A percentile compares a stretch with the other conserved stretches of the same genome.
Evolutionary conservation across 1,140 invertebrate genomes (phyloP).

Genomic region (Teleogryllus occipitalis): DNA sequence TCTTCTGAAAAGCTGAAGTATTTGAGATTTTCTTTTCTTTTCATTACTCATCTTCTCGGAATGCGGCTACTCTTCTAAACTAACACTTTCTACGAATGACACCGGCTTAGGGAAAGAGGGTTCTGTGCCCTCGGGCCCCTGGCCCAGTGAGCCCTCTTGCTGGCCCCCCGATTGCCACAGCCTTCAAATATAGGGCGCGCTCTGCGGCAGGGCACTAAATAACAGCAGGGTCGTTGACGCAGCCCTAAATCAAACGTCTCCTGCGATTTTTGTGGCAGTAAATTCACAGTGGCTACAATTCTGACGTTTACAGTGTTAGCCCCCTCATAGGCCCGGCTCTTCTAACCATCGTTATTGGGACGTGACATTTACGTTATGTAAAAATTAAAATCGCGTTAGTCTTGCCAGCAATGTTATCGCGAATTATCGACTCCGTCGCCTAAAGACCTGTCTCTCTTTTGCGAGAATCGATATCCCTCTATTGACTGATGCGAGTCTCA

Average conservation of each 20-base stretch:
- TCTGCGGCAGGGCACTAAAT: background rate
- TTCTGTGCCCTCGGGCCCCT: too few relatives aligned
- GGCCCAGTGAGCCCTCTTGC: too few relatives aligned
- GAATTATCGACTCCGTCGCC: background rate
- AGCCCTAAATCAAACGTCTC: background rate
- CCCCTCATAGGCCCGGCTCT: background rate
- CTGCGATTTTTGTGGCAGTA: conserved; percentile 3
- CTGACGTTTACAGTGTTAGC: conserved; percentile 1
- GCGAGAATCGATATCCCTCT: too few relatives aligned
- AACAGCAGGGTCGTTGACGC: background rate
- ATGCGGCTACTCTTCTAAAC: too few relatives aligned
- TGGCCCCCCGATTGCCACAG: too few relatives aligned
- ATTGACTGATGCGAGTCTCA: too few relatives aligned
- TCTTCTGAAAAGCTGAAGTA: too few relatives aligned
- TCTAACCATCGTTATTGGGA: background rate
- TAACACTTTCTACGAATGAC: too few relatives aligned
- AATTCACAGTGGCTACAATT: background rate
- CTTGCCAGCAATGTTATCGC: background rate
- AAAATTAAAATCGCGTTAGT: conserved; percentile 1
- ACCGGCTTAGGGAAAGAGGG: too few relatives aligned
- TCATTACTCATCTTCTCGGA: too few relatives aligned
- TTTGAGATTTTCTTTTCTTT: too few relatives aligned
- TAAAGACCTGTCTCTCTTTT: too few relatives aligned
- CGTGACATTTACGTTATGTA: background rate
- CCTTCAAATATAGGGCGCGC: background rate